A percentile compares a stretch with the other conserved stretches of the same genome.
phyloP scores from a whole-genome alignment of 2,113 vertebrate genomes.

The Clarias gariepinus region DNA sequence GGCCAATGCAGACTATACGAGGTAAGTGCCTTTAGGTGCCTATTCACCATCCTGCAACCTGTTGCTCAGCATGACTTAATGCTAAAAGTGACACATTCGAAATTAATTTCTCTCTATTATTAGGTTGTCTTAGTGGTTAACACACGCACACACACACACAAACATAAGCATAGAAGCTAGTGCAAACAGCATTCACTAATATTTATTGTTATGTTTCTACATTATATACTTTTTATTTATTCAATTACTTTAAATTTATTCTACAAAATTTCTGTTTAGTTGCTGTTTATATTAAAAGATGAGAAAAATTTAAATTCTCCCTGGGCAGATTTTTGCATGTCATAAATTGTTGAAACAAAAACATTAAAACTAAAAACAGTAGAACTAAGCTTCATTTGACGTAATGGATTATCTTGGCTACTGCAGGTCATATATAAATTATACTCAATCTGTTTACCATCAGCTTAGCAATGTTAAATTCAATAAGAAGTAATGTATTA shows the following conservation, averaged over 20 bases:
- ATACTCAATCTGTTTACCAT: background rate
- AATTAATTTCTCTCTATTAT: conserved; percentile 56
- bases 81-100: conserved; percentile 27
- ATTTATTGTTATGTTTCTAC: background rate
- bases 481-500: background rate
- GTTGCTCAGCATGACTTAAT: conserved; percentile 25
- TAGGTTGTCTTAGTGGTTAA: conserved; percentile 47
- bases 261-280: too few species aligned
- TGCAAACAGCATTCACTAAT: background rate
- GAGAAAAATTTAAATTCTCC: background rate
- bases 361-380: background rate
- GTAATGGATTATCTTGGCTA: background rate
- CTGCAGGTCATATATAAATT: background rate
- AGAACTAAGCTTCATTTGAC: background rate
- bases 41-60: conserved; percentile 44
- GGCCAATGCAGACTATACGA: background rate
- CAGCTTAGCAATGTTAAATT: conserved; percentile 3
- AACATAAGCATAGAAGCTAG: conserved; percentile 11
- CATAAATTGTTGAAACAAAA: background rate
- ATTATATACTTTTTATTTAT: background rate
- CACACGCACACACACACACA: background rate
- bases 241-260: conserved; percentile 18
- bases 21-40: conserved; percentile 8
- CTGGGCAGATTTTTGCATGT: background rate
- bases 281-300: background rate